Evolutionary conservation across 2,888 invertebrate genomes (phyloP).

Genomic region (Ferrisia virgata): DNA sequence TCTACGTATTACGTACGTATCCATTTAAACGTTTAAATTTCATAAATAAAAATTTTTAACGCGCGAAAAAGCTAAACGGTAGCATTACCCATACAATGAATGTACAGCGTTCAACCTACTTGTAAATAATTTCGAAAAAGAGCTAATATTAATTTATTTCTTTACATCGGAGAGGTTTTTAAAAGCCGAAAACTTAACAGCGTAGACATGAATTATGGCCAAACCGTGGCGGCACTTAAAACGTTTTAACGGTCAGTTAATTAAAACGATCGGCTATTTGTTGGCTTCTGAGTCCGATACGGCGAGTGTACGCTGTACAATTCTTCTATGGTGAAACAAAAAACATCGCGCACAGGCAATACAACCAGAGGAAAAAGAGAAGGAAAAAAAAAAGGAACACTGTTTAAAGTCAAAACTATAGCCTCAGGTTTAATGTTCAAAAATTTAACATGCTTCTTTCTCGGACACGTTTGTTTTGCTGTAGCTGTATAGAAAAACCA

Average conservation of each 20-base stretch:
- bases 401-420: not conserved
- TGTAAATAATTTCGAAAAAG: conserved; percentile 37
- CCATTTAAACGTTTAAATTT: not conserved
- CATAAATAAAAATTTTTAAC: not conserved
- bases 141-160: conserved; percentile 40
- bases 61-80: conserved; percentile 10
- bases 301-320: not conserved
- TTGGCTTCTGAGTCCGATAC: conserved; percentile 32
- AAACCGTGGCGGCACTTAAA: conserved; percentile 34
- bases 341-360: not conserved
- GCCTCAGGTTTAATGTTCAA: conserved; percentile 7
- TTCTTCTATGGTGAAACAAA: conserved; percentile 15
- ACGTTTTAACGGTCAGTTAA: conserved; percentile 38
- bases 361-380: not conserved
- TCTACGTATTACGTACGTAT: not conserved
- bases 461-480: not conserved
- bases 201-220: conserved; percentile 34
- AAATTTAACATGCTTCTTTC: not conserved
- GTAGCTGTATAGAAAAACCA: not conserved
- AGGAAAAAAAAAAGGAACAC: not conserved
- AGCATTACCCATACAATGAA: conserved; percentile 27
- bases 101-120: conserved; percentile 3
- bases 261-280: conserved; percentile 25
- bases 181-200: conserved; percentile 35
- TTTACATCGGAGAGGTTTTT: conserved; percentile 29